Percentiles rank a stretch among this genome's conserved stretches.
These are phyloP conservation scores for Syngnathus scovelli DNA, from an alignment of 2,113 vertebrate species.

Conservation along the genomic window DNA sequence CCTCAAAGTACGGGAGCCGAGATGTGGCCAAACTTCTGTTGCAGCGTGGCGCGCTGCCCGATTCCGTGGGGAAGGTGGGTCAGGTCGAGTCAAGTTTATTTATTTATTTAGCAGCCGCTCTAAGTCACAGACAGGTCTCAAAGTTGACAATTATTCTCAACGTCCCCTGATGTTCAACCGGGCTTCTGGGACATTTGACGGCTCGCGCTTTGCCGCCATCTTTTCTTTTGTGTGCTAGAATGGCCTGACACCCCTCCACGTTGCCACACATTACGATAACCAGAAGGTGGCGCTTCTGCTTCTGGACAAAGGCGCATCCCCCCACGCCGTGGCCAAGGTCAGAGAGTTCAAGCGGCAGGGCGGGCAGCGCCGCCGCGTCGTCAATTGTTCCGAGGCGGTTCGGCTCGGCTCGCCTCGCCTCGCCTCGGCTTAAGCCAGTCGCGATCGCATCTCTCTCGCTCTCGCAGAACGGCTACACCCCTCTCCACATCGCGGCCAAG, in stretches of 20 bases:
- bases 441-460: background rate
- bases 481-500: conserved; percentile 94
- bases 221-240: conserved; percentile 75
- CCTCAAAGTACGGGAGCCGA: conserved; percentile 91
- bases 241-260: conserved; percentile 94
- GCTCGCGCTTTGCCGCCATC: background rate
- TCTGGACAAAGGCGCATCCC: conserved; percentile 93
- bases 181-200: too few species aligned
- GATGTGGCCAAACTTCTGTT: conserved; percentile 92
- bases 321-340: conserved; percentile 90
- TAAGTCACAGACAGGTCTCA: too few species aligned
- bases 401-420: too few species aligned
- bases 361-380: too few species aligned
- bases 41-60: conserved; percentile 81
- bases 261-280: conserved; percentile 98
- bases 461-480: conserved; percentile 91
- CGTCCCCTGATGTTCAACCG: too few species aligned
- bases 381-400: too few species aligned
- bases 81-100: too few species aligned
- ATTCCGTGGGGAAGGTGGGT: conserved; percentile 89
- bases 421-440: too few species aligned
- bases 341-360: conserved; percentile 52
- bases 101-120: too few species aligned
- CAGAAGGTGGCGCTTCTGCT: conserved; percentile 95
- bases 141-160: too few species aligned